phyloP scores from a whole-genome alignment of 2,797 vertebrate species.

The Sebastes itinus region DNA sequence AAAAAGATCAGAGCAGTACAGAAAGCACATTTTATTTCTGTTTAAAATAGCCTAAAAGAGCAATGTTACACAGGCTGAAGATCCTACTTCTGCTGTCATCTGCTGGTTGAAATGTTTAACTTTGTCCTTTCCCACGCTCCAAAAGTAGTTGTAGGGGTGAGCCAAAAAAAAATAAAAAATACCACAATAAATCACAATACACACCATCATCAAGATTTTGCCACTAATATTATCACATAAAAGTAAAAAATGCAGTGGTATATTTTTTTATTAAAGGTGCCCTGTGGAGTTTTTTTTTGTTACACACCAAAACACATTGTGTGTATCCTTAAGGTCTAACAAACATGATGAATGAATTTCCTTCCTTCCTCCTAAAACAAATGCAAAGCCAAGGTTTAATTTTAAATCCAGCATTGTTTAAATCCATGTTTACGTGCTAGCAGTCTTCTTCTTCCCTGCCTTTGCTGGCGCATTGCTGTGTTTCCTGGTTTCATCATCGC shows the following conservation, averaged over 20 bases:
- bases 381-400: neutral
- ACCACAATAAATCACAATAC: neutral
- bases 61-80: neutral
- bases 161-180: neutral
- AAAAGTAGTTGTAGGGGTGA: neutral
- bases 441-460: no score
- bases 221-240: neutral
- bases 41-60: slow-evolving; percentile 18
- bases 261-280: neutral
- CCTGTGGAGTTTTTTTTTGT: neutral
- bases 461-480: neutral
- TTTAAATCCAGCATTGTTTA: neutral
- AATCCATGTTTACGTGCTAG: no score
- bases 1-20: slow-evolving; percentile 2
- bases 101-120: neutral
- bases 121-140: neutral
- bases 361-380: neutral
- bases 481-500: neutral
- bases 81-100: neutral
- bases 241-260: neutral
- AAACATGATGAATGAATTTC: neutral
- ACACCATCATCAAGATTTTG: neutral
- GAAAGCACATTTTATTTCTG: slow-evolving; percentile 10
- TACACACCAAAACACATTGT: neutral
- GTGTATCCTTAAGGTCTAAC: neutral